A percentile compares a stretch with the other conserved stretches of the same genome.
Evolutionary conservation across 2,113 vertebrate species (phyloP).

Genomic region (Hymenochirus boettgeri): DNA sequence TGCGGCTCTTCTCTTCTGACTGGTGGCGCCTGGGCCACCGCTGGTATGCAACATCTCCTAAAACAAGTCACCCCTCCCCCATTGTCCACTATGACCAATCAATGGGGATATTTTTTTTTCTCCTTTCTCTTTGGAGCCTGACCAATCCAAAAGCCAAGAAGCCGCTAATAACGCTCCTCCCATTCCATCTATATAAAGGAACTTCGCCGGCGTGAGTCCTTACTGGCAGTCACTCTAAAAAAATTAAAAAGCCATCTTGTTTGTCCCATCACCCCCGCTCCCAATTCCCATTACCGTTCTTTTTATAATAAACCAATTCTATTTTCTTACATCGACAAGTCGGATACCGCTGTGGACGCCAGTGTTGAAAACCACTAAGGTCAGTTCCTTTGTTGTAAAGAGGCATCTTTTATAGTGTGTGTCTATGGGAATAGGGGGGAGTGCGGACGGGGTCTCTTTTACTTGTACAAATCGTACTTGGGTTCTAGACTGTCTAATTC

Average conservation of each 20-base stretch:
- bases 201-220: conserved; percentile 38
- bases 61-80: conserved; percentile 33
- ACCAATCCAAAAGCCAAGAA: conserved; percentile 8
- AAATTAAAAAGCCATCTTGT: conserved; percentile 38
- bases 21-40: not conserved
- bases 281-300: conserved; percentile 1
- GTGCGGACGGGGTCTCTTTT: not conserved
- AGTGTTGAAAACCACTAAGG: conserved; percentile 31
- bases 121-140: not conserved
- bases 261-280: conserved; percentile 21
- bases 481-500: no score
- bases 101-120: not conserved
- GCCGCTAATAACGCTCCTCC: conserved; percentile 24
- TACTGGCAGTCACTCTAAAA: conserved; percentile 39
- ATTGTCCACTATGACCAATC: conserved; percentile 30
- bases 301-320: conserved; percentile 3
- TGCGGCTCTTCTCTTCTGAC: not conserved
- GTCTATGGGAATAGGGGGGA: not conserved
- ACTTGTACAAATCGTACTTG: no score
- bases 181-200: conserved; percentile 39
- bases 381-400: not conserved
- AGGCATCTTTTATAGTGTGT: not conserved
- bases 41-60: conserved; percentile 16
- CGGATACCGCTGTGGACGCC: conserved; percentile 36
- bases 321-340: conserved; percentile 18